Percentiles rank a stretch among this genome's conserved stretches.
Evolutionary conservation across 1,140 invertebrate genomes (phyloP).

Genomic region (Galleria mellonella): DNA sequence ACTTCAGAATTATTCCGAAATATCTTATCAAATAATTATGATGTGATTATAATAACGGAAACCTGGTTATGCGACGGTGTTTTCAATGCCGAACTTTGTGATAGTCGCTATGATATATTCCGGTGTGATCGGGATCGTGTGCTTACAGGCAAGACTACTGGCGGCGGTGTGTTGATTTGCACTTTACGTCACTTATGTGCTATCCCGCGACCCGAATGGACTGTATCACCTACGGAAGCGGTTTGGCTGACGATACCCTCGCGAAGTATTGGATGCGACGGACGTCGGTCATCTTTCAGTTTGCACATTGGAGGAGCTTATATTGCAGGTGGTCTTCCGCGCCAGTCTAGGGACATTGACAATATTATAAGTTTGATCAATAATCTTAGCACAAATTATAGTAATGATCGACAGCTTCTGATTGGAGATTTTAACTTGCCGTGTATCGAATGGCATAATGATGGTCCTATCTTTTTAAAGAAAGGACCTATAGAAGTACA

Average conservation of each 20-base stretch:
- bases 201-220: not conserved
- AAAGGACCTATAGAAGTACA: no score
- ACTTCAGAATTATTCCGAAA: conserved; percentile 5
- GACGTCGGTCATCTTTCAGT: no score
- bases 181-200: conserved; percentile 7
- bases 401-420: no score
- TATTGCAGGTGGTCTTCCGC: no score
- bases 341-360: no score
- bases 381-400: no score
- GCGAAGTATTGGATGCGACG: no score
- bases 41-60: conserved; percentile 9
- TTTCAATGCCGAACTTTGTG: conserved; percentile 7
- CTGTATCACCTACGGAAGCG: conserved; percentile 6
- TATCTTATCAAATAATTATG: conserved; percentile 6
- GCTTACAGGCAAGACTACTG: not conserved
- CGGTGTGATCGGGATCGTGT: conserved; percentile 4
- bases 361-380: no score
- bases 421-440: no score
- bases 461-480: no score
- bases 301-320: no score
- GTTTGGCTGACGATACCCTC: conserved; percentile 10
- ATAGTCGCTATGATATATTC: conserved; percentile 4
- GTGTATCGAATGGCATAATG: no score
- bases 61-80: conserved; percentile 8
- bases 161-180: conserved; percentile 5